Evolutionary conservation across 2,113 vertebrate species (phyloP), one percentile per base, ranked within the genome.

Genomic region (Dipodomys ordii): DNA sequence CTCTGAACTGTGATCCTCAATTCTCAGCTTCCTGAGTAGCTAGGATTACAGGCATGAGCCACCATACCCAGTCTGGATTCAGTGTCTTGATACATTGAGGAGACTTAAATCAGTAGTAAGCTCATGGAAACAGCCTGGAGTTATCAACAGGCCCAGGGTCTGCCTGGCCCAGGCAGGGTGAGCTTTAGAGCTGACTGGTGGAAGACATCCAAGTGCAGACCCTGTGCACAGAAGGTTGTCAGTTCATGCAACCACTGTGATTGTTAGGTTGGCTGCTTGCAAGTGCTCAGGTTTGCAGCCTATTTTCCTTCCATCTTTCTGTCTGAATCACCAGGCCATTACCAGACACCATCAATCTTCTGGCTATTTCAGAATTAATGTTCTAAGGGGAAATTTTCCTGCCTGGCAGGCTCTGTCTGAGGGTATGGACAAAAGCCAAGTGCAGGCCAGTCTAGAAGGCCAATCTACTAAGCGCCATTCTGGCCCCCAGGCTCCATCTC

Each of bases 331-430:
- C 44, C 7, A 15, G n/a, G 25, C 53, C 18, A 60, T 74, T 67
- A 25, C n/a, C 18, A 60, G 88, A 82, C 68, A 73, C 32, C 11
- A 25, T 86, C 39, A 1, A 3, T 91, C 88, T 73, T 82, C 71
- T 18, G 53, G 85, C 53, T 39, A 91, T 90, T 90, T 30, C 27
- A 64, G 28, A 89, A 81, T 53, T 27, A 84, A 80, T 83, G 71
- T 71, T 93, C 91, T 89, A 76, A 90, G 68, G 82, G 49, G 72
- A 44, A 1, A 28, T 72, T 72, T 92, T 86, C 83, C 68, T 73
- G 73, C 32, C 49, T 64, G 72, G 91, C 65, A 67, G 78, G 64
- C 80, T 93, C 53, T 79, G 88, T 80, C 77, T 39, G 85, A 72
- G 68, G 81, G 12, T 25, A 3, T 1, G 23, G 84, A 22, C 8